phyloP scores from a whole-genome alignment of 2,113 vertebrate genomes.

The Semnornis frantzii region DNA sequence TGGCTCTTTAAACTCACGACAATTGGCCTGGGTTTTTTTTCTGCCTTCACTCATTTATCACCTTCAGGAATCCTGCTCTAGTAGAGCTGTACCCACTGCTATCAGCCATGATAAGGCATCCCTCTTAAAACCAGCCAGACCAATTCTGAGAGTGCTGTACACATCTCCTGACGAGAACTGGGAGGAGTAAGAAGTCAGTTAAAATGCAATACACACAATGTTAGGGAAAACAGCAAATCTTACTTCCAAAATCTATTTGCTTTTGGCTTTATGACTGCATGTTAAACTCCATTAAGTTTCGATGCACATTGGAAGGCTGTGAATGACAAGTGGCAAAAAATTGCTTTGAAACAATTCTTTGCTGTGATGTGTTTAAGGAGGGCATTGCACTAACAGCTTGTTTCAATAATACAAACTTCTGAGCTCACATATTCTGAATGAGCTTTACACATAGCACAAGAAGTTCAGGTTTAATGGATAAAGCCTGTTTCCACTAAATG shows the following conservation, averaged over 20 bases:
- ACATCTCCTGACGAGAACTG: neutral
- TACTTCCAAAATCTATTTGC: neutral
- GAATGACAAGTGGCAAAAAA: conserved; percentile 6
- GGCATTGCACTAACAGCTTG: neutral
- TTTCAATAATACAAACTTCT: conserved; percentile 37
- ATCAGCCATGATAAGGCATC: neutral
- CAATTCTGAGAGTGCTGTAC: neutral
- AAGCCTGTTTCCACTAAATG: conserved; percentile 52
- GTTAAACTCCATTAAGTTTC: neutral
- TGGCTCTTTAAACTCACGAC: too few relatives aligned
- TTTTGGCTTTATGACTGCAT: neutral
- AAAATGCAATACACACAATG: neutral
- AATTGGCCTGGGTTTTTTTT: too few relatives aligned
- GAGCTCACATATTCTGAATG: conserved; percentile 35
- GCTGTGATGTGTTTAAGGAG: neutral
- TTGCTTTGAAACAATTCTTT: neutral
- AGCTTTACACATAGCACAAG: conserved; percentile 38
- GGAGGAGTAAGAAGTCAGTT: neutral
- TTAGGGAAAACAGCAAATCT: neutral
- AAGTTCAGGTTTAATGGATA: conserved; percentile 18
- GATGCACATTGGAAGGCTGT: neutral
- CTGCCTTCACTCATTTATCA: neutral
- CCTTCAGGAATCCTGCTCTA: neutral
- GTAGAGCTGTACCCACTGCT: neutral
- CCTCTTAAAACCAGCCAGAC: neutral